These are phyloP conservation scores for Eilema griseolum DNA, from an alignment of 2,888 invertebrate genomes.

Conservation along the genomic window DNA sequence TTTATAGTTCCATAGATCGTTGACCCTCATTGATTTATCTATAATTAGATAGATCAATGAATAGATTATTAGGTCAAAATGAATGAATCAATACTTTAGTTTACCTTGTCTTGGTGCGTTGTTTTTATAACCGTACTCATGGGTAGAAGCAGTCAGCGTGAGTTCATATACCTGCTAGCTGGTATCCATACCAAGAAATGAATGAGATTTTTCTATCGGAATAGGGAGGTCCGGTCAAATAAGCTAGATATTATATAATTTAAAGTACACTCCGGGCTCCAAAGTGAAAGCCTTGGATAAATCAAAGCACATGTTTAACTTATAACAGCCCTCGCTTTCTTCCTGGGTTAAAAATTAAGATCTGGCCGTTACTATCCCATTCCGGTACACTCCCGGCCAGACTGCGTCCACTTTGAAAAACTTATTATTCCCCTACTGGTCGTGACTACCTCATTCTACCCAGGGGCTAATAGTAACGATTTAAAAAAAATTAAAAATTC, in stretches of 20 bases:
- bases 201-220: background rate
- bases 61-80: conserved; percentile 14
- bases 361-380: too few relatives aligned
- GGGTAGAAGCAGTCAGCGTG: too few relatives aligned
- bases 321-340: too few relatives aligned
- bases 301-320: background rate
- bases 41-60: conserved; percentile 24
- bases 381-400: too few relatives aligned
- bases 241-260: background rate
- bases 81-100: conserved; percentile 1
- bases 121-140: background rate
- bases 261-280: background rate
- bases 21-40: conserved; percentile 37
- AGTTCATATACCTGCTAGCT: too few relatives aligned
- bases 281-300: background rate
- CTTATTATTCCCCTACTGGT: too few relatives aligned
- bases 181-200: background rate
- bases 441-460: too few relatives aligned
- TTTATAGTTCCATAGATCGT: conserved; percentile 27
- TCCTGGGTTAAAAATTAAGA: too few relatives aligned
- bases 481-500: too few relatives aligned
- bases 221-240: too few relatives aligned
- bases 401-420: too few relatives aligned
- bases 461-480: too few relatives aligned
- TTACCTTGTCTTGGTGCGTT: background rate